Percentiles rank a stretch among this genome's conserved stretches.
Evolutionary conservation across 2,113 vertebrate species (phyloP).

Genomic region (Dendrocopos noguchii): DNA sequence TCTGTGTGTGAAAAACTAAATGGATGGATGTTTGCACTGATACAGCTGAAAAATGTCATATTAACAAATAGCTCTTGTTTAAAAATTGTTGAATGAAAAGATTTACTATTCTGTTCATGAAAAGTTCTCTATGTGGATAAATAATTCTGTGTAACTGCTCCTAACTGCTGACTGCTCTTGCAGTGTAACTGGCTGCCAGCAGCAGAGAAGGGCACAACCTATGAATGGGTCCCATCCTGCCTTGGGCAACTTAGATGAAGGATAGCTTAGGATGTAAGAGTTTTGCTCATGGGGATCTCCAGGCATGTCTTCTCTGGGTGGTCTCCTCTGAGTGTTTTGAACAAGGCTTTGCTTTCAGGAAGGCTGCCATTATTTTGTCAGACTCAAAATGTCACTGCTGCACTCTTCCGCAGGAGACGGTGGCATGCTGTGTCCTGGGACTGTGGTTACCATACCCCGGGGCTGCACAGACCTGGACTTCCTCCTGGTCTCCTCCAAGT

Average conservation of each 20-base stretch:
- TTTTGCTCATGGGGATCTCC: slow-evolving; percentile 1
- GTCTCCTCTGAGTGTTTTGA: slow-evolving; percentile 19
- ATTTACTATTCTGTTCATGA: slow-evolving; percentile 53
- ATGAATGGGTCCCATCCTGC: slow-evolving; percentile 21
- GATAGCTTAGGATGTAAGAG: slow-evolving; percentile 1
- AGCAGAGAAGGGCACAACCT: slow-evolving; percentile 40
- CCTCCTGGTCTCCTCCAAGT: background rate
- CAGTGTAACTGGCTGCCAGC: background rate
- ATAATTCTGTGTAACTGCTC: slow-evolving; percentile 39
- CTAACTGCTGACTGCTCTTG: slow-evolving; percentile 42
- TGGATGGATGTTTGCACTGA: slow-evolving; percentile 48
- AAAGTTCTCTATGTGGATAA: slow-evolving; percentile 54
- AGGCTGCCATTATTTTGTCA: slow-evolving; percentile 4
- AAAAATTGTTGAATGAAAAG: slow-evolving; percentile 56
- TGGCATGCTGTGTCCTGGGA: background rate
- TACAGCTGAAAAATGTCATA: slow-evolving; percentile 42
- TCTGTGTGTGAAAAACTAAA: slow-evolving; percentile 29
- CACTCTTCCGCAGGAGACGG: background rate
- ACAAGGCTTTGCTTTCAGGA: slow-evolving; percentile 22
- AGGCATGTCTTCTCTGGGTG: background rate
- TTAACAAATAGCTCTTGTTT: slow-evolving; percentile 62
- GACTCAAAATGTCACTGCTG: background rate
- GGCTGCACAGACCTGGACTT: background rate
- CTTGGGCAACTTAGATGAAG: slow-evolving; percentile 41
- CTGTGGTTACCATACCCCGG: background rate